Percentiles rank a stretch among this genome's conserved stretches.
Evolutionary conservation across 2,113 vertebrate genomes (phyloP).

Genomic region (Zingel zingel): DNA sequence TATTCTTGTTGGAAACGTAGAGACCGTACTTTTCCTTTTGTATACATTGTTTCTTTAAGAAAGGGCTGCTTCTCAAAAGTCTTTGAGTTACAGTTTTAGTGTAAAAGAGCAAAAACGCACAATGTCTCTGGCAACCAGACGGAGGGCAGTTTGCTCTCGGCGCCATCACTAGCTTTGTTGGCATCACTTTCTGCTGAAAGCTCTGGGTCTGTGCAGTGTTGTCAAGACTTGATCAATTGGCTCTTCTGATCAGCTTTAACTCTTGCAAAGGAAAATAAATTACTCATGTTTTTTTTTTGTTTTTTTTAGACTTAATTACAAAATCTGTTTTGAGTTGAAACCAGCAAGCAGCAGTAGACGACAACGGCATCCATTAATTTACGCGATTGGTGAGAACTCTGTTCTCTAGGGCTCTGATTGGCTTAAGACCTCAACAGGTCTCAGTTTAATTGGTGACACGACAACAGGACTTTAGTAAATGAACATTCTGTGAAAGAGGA

Average conservation of each 20-base stretch:
- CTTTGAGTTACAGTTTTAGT: constrained; percentile 85
- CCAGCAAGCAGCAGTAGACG: constrained; percentile 93
- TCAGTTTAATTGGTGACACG: constrained; percentile 61
- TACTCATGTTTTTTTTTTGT: constrained; percentile 68
- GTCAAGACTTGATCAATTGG: constrained; percentile 78
- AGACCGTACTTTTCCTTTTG: constrained; percentile 82
- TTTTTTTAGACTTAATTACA: constrained; percentile 81
- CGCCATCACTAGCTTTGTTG: constrained; percentile 72
- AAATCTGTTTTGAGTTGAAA: constrained; percentile 75
- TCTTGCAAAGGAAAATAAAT: constrained; percentile 76
- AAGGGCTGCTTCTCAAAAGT: constrained; percentile 78
- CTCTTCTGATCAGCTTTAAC: constrained; percentile 77
- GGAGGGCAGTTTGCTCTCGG: constrained; percentile 78
- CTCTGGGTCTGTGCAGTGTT: constrained; percentile 70
- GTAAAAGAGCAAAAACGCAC: constrained; percentile 88
- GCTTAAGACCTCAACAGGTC: constrained; percentile 54
- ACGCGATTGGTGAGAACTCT: constrained; percentile 70
- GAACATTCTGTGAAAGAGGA: constrained; percentile 92
- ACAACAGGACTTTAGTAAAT: constrained; percentile 64
- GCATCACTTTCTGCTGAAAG: constrained; percentile 81
- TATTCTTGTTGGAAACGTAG: constrained; percentile 81
- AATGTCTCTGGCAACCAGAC: constrained; percentile 74
- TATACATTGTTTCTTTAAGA: constrained; percentile 84
- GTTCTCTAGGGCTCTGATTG: constrained; percentile 75
- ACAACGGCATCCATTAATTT: constrained; percentile 84